A percentile compares a stretch with the other conserved stretches of the same genome.
These are phyloP conservation scores for Agrotis clavis DNA, from an alignment of 2,888 invertebrate species.

Conservation along the genomic window DNA sequence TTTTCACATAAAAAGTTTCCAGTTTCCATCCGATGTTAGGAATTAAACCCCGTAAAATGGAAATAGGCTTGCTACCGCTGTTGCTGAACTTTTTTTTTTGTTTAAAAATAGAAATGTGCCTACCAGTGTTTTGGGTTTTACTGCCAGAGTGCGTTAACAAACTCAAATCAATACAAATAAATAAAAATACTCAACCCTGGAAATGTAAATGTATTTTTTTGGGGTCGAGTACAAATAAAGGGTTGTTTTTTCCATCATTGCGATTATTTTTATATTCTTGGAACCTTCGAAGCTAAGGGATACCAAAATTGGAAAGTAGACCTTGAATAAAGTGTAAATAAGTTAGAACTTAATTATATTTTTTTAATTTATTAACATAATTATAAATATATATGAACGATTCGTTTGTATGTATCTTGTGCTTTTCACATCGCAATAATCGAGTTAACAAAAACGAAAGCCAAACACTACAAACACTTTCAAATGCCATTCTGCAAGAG, in stretches of 20 bases:
- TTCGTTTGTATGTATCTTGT: no score
- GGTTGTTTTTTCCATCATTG: no score
- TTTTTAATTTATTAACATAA: no score
- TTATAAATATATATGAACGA: no score
- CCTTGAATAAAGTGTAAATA: no score
- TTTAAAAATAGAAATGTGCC: background rate
- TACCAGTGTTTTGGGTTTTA: conserved; percentile 30
- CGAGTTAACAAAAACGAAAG: no score
- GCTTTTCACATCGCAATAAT: background rate
- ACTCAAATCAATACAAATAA: background rate
- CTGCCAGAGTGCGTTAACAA: conserved; percentile 15
- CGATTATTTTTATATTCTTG: no score
- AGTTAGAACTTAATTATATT: no score
- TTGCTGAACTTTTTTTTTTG: background rate
- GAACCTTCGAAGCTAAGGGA: no score
- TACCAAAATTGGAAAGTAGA: no score
- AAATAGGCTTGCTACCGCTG: conserved; percentile 30
- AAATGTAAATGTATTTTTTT: background rate
- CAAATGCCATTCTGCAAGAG: background rate
- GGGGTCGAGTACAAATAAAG: background rate
- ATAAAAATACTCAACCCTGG: background rate
- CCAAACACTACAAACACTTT: background rate
- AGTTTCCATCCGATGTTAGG: conserved; percentile 33
- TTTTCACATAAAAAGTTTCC: conserved; percentile 38
- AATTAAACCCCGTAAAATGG: conserved; percentile 42